Conservation (phyloP, 1,140 invertebrate genomes). For the Neelides sp. region DNA sequence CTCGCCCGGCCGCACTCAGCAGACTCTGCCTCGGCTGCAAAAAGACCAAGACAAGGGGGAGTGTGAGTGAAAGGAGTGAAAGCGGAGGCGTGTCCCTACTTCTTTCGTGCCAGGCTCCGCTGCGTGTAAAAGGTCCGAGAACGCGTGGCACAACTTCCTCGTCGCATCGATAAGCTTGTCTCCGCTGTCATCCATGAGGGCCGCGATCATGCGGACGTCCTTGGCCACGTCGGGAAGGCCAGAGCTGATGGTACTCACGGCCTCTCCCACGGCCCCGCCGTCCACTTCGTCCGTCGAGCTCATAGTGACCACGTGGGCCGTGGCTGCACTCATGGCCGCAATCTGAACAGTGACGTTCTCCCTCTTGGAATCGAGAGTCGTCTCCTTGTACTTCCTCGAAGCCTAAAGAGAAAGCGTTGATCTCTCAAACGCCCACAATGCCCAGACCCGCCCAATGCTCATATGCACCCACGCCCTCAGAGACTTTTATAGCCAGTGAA, state of each 20-base stretch:
- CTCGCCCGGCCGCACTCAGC: slow-evolving; percentile 80
- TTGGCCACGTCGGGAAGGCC: slow-evolving; percentile 93
- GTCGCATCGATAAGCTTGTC: slow-evolving; percentile 84
- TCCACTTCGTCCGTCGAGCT: slow-evolving; percentile 79
- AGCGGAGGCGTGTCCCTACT: slow-evolving; percentile 37
- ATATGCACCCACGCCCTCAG: too few species aligned
- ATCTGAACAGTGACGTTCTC: slow-evolving; percentile 92
- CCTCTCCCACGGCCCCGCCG: slow-evolving; percentile 87
- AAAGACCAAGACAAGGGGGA: slow-evolving; percentile 1
- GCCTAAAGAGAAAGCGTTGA: slow-evolving; percentile 42
- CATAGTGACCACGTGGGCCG: slow-evolving; percentile 91
- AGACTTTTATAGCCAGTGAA: too few species aligned
- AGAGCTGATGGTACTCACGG: slow-evolving; percentile 90
- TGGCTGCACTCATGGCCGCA: slow-evolving; percentile 97
- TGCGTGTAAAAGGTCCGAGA: slow-evolving; percentile 84
- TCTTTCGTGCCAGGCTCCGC: slow-evolving; percentile 87
- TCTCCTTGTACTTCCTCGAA: slow-evolving; percentile 83
- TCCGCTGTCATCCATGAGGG: slow-evolving; percentile 77
- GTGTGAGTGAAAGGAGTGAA: not conserved
- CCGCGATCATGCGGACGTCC: slow-evolving; percentile 86
- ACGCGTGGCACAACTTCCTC: slow-evolving; percentile 76
- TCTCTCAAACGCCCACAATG: not conserved
- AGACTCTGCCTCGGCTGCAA: slow-evolving; percentile 76
- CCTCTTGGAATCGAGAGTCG: slow-evolving; percentile 85
- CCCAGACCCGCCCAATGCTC: not conserved